phyloP scores from a whole-genome alignment of 1,140 invertebrate species.

The Anastrepha ludens region DNA sequence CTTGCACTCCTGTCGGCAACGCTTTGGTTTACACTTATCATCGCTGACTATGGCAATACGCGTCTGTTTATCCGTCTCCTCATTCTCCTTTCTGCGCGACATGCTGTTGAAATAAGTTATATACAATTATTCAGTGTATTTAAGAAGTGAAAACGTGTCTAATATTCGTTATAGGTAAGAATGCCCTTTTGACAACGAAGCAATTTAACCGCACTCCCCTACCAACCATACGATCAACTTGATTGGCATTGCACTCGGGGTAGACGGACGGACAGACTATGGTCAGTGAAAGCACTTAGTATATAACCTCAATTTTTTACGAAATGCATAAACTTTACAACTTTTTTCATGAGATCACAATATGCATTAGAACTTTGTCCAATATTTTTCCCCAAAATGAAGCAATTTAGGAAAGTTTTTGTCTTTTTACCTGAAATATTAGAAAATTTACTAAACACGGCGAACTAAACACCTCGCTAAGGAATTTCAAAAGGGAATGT shows the following conservation, averaged over 20 bases:
- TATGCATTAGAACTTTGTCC: not conserved
- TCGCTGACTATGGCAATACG: slow-evolving; percentile 99
- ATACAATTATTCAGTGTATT: not conserved
- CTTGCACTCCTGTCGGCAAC: slow-evolving; percentile 99
- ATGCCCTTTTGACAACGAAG: slow-evolving; percentile 57
- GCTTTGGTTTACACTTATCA: slow-evolving; percentile 99
- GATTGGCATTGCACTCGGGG: not conserved
- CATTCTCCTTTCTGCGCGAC: slow-evolving; percentile 84
- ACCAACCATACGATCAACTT: not conserved
- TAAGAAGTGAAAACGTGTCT: slow-evolving; percentile 1
- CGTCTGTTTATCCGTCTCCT: slow-evolving; percentile 93
- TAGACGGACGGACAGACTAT: not conserved
- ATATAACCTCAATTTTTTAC: slow-evolving; percentile 57
- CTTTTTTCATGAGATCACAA: not conserved
- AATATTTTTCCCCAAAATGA: not conserved
- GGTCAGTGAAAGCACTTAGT: not conserved
- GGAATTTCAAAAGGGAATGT: slow-evolving; percentile 57
- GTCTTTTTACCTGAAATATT: slow-evolving; percentile 48
- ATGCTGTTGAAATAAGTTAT: slow-evolving; percentile 74
- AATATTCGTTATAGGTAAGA: not conserved
- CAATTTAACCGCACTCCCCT: not conserved
- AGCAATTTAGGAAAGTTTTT: not conserved
- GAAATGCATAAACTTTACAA: not conserved
- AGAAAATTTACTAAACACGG: slow-evolving; percentile 53
- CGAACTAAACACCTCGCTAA: slow-evolving; percentile 69